Evolutionary conservation across 1,140 invertebrate species (phyloP).

Genomic region (Linepithema humile): DNA sequence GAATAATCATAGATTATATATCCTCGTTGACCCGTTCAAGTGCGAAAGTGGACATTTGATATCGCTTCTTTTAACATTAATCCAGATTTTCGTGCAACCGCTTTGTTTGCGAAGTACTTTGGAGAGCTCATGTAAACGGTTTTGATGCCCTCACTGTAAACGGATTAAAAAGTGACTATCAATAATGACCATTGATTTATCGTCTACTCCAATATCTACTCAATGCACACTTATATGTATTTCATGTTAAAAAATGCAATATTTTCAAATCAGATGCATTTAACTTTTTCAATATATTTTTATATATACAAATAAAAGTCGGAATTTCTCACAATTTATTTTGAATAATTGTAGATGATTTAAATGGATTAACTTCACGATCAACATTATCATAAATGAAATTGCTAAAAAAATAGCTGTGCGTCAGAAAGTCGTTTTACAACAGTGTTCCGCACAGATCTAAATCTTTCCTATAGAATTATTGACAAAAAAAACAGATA

Average conservation of each 20-base stretch:
- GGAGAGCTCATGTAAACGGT: not conserved
- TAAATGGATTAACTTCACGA: too few relatives aligned
- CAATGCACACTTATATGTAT: not conserved
- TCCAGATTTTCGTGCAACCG: conserved; percentile 16
- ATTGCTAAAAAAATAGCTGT: too few relatives aligned
- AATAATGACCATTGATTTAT: conserved; percentile 13
- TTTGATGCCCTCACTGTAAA: conserved; percentile 5
- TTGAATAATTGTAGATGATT: too few relatives aligned
- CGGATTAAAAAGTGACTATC: not conserved
- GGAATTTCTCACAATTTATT: too few relatives aligned
- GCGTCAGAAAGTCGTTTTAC: too few relatives aligned
- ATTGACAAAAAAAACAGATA: too few relatives aligned
- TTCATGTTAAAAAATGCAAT: not conserved
- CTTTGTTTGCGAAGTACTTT: conserved; percentile 18
- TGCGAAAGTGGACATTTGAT: conserved; percentile 20
- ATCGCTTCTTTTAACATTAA: conserved; percentile 40
- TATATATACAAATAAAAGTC: too few relatives aligned
- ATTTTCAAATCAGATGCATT: too few relatives aligned
- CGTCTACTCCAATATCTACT: not conserved
- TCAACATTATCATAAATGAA: too few relatives aligned
- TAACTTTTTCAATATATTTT: too few relatives aligned
- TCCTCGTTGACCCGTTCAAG: conserved; percentile 36
- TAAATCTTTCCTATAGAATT: too few relatives aligned
- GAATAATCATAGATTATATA: conserved; percentile 48
- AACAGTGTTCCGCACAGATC: too few relatives aligned